Base-by-base conservation (phyloP, 2,888 invertebrate genomes). In the Dione vanillae region DNA sequence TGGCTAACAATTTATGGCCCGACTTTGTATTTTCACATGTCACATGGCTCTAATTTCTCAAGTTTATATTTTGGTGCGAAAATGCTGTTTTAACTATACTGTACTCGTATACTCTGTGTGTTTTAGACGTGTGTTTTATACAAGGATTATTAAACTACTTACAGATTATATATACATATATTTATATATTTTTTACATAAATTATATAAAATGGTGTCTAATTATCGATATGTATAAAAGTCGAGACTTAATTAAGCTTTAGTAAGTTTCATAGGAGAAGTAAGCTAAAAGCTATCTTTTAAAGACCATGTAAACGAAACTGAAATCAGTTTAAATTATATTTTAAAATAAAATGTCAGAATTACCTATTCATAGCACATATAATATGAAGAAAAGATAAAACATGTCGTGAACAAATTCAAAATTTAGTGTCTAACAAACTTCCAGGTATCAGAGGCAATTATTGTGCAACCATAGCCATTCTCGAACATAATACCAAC, bases 1-100 rank as follows among this genome's bases (percentile, higher is more conserved):
- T 87, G 82, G 82, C 82, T 78, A 84, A 81, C 83, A 85, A 92
- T 92, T 92, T 91, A 92, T 92, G 83, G 90, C 86, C 84, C 82
- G 84, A 88, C 86, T 87, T 87, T 88, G 85, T 86, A 87, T 87
- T 89, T 88, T 86, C 86, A 86, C 85, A 85, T 87, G 85, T 88
- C 87, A 85, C 78, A 80, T 27, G 49, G 79, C 78, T 81, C 79
- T 81, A 83, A 83, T 84, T 85, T 83, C 79, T 81, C 78, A 81
- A 86, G 82, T 83, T 81, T 69, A 73, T 76, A 75, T 65, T 71
- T 65, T 35, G 41, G 67, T 65, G 61, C 54, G 69, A 71, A 62
- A 69, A 65, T 69, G 54, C 65, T 59, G 40, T 64, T 62, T 67
- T 65, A 41, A 35, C 10, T 27, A 27, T 27, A 27, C 27, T 5